Evolutionary conservation across 2,888 invertebrate genomes (phyloP).

Genomic region (Athripsodes cinereus): DNA sequence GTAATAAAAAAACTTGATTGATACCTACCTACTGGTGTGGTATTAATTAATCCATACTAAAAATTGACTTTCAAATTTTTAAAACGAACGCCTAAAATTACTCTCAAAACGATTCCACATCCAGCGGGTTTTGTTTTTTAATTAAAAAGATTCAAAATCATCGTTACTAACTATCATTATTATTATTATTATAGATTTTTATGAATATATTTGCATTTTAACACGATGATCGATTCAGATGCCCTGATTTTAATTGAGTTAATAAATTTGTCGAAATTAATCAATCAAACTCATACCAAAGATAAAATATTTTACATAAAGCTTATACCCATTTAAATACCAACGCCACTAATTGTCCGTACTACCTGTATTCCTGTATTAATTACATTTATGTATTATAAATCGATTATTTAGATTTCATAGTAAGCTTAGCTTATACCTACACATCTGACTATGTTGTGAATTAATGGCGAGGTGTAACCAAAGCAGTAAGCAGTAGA

Average conservation of each 20-base stretch:
- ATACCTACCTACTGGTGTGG: conserved; percentile 16
- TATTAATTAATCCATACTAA: conserved; percentile 21
- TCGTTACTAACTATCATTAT: too few relatives aligned
- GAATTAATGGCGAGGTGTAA: too few relatives aligned
- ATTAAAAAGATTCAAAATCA: conserved; percentile 12
- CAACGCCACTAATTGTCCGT: too few relatives aligned
- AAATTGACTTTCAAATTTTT: conserved; percentile 26
- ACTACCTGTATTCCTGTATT: too few relatives aligned
- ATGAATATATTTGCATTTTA: conserved; percentile 14
- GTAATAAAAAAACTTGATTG: conserved; percentile 18
- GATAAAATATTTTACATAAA: too few relatives aligned
- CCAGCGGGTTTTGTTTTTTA: conserved; percentile 9
- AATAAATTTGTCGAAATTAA: conserved; percentile 4
- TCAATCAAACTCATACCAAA: background rate
- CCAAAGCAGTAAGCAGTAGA: too few relatives aligned
- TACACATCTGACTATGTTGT: too few relatives aligned
- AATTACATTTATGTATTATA: too few relatives aligned
- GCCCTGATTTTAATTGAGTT: background rate
- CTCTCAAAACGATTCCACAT: background rate
- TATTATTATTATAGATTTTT: background rate
- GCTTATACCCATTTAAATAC: too few relatives aligned
- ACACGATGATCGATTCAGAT: background rate
- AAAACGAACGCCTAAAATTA: background rate
- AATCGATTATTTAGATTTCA: too few relatives aligned
- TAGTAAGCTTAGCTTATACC: too few relatives aligned